Base-by-base conservation (phyloP, 35 echinoderm and acorn worm species). In the Eucidaris tribuloides region DNA sequence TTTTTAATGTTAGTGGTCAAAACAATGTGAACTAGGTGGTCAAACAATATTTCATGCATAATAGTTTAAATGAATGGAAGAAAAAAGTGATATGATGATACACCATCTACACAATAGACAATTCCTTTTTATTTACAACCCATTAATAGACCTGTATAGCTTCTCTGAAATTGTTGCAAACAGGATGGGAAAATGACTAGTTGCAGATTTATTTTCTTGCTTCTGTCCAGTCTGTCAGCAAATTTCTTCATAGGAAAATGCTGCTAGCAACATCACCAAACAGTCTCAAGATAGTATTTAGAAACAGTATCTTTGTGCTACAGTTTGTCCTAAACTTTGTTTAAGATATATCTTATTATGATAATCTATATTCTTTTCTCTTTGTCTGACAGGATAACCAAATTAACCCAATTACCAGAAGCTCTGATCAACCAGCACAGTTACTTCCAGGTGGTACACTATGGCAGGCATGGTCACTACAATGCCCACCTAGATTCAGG, bases 401-500 rank as follows among this genome's bases (percentile, higher is more conserved):
- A 49, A 45, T 65, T 96, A 22, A 79, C 83, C 33, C 37, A 37
- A 44, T 71, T 96, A 54, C 92, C 87, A 33, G 71, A 87, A 57
- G 72, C 37, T 25, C 78, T 97, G 57, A 92, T 97, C 45, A 81
- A 97, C 39, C 86, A 91, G 48, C 65, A 79, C 45, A 97, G 79
- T 79, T 89, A 60, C 77, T 89, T 97, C 46, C 94, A 97, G 74
- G 94, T 97, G 44, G 94, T 97, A 7, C 85, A 79, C 37, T 97
- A 97, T 79, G 86, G 81, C 3, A 52, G 44, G 33, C 61, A 89
- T 2, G 94, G 94, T 35, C 94, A 97, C 52, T 97, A 97, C 65
- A 97, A 97, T 31, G 94, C 94, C 7, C 94, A 97, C 76, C 81
- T 80, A 41, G 94, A 97, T 74, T 97, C 94, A 11, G 90, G 90